phyloP scores from a whole-genome alignment of 2,888 invertebrate genomes.

The Pelosia muscerda region DNA sequence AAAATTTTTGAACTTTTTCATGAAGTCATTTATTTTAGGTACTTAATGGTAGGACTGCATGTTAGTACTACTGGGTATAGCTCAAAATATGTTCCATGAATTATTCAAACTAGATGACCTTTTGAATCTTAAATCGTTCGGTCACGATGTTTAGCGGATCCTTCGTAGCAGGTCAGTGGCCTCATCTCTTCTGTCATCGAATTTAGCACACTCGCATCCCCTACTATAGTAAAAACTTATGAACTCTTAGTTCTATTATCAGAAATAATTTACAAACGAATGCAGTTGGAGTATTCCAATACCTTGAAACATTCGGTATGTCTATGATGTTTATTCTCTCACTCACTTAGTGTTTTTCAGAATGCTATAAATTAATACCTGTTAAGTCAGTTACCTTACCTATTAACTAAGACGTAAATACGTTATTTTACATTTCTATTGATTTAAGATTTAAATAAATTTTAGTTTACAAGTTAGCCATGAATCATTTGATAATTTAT shows the following conservation, averaged over 20 bases:
- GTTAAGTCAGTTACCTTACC: no score
- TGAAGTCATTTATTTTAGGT: background rate
- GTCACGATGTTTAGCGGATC: background rate
- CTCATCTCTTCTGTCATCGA: no score
- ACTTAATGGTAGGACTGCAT: no score
- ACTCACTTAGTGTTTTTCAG: background rate
- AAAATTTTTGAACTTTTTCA: background rate
- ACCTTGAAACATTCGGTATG: background rate
- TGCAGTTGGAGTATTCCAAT: background rate
- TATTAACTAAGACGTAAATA: background rate
- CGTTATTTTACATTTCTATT: background rate
- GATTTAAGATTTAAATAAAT: background rate
- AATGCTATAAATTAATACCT: background rate
- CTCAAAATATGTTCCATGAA: slow-evolving; percentile 1
- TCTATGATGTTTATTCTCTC: background rate
- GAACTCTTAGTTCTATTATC: no score
- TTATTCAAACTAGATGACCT: slow-evolving; percentile 12
- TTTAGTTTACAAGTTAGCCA: background rate
- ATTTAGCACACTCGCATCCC: no score
- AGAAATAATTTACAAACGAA: background rate
- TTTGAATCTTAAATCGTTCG: background rate
- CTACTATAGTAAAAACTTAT: no score
- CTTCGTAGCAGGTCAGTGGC: slow-evolving; percentile 1
- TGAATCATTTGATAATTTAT: background rate
- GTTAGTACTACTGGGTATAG: no score